Evolutionary conservation across 2,113 vertebrate genomes (phyloP), one percentile per base, ranked within the genome.

Genomic region (Mirounga angustirostris): DNA sequence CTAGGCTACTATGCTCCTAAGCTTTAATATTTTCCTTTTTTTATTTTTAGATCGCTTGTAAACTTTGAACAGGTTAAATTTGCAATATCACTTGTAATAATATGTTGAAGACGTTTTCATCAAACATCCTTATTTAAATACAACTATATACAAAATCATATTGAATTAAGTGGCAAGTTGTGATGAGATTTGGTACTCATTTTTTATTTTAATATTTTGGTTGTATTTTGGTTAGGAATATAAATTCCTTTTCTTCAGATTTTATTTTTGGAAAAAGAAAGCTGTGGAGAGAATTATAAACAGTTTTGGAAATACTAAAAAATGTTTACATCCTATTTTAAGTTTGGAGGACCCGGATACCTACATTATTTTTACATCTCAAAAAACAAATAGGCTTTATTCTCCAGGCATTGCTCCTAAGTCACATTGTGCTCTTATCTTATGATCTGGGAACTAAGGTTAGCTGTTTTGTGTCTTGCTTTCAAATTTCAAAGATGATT

Each of bases 391-490:
- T 84, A 95, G 82, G n/a, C 78, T 98, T 98, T 98, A 95, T 98
- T 98, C 97, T 97, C 22, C 97, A 99, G 98, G 92, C 86, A 73
- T 96, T 98, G 97, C 98, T 98, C 84, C 94, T 96, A 98, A 96
- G 97, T 98, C 98, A 98, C 96, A 95, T 91, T 98, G 89, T 95
- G 96, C 98, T 98, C 97, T 98, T 97, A 97, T 98, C 97, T 98
- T 97, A 97, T 96, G 95, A 98, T 97, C 84, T 97, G 91, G 98
- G 95, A 98, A 98, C 95, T 98, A 98, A 98, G 90, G 94, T 98
- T 98, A 98, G 97, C 95, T 97, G 91, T 98, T 98, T 87, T 98
- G 91, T 54, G 33, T 98, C 98, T 98, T 98, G 91, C 98, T 98
- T 98, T 97, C 95, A 98, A 93, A 94, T 98, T 98, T 98, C 96